These are phyloP conservation scores for Orientallactaga sibirica DNA, from an alignment of 2,797 vertebrate species.

Conservation along the genomic window DNA sequence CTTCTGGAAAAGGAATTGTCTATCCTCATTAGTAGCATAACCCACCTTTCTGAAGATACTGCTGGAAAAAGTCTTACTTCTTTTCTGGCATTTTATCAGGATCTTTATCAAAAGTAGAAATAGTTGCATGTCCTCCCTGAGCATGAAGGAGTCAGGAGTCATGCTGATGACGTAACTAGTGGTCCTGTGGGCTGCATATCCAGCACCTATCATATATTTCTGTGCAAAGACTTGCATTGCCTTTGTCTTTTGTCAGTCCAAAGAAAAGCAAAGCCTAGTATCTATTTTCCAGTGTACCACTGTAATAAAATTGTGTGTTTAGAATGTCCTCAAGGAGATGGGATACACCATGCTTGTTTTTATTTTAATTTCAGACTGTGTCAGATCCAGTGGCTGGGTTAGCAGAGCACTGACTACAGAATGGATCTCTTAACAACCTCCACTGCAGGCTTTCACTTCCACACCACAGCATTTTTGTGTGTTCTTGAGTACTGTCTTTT, in stretches of 20 bases:
- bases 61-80: constrained; percentile 75
- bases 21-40: constrained; percentile 64
- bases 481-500: constrained; percentile 87
- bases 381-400: constrained; percentile 77
- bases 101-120: constrained; percentile 86
- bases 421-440: constrained; percentile 85
- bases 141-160: constrained; percentile 90
- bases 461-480: constrained; percentile 87
- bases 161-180: constrained; percentile 93
- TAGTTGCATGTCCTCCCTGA: constrained; percentile 81
- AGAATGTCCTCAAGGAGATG: constrained; percentile 82
- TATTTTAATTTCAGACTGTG: constrained; percentile 81
- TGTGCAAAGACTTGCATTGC: constrained; percentile 87
- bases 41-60: constrained; percentile 69
- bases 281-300: constrained; percentile 78
- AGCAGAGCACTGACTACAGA: constrained; percentile 84
- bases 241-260: constrained; percentile 88
- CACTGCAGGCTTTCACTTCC: constrained; percentile 86
- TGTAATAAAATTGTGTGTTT: constrained; percentile 85
- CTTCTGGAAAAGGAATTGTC: not conserved
- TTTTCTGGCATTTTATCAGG: constrained; percentile 75
- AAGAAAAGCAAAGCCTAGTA: constrained; percentile 82
- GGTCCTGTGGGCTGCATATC: constrained; percentile 94
- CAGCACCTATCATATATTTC: constrained; percentile 91
- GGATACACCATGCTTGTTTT: constrained; percentile 79